Conservation (phyloP, 2,797 vertebrate species). For the Odontamblyopus rebecca region DNA sequence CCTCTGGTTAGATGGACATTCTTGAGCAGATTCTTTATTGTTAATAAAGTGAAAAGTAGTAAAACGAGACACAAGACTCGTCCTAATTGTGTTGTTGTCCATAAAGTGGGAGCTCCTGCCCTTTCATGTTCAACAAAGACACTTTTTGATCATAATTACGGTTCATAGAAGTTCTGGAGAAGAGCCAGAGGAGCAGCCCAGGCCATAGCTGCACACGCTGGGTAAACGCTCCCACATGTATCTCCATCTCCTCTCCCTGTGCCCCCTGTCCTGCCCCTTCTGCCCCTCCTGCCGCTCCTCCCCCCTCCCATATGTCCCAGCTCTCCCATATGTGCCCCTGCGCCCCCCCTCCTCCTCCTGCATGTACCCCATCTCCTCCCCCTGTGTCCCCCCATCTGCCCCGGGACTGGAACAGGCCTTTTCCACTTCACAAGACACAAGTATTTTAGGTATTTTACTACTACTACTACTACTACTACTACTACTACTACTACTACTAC, state of each 20-base stretch:
- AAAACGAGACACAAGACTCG: neutral
- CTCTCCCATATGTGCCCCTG: neutral
- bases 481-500: no score
- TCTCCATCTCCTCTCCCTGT: no score
- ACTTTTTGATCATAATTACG: conserved; percentile 8
- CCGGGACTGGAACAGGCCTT: neutral
- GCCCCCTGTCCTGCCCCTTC: neutral
- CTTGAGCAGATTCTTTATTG: neutral
- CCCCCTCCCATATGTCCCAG: no score
- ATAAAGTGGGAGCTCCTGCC: neutral
- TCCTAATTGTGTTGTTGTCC: conserved; percentile 8
- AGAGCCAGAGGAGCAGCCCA: conserved; percentile 2
- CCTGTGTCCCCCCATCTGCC: neutral
- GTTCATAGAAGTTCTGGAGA: neutral
- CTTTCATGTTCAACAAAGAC: neutral
- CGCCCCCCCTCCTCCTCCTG: neutral
- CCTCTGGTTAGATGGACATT: neutral
- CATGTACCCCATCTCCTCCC: neutral
- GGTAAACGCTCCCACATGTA: conserved; percentile 7
- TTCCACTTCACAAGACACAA: neutral
- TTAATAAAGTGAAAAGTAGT: conserved; percentile 2
- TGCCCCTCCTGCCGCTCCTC: neutral
- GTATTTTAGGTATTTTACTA: neutral
- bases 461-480: no score
- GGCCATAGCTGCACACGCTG: neutral